Base-by-base conservation (phyloP, 2,888 invertebrate genomes). In the Catocala fraxini region DNA sequence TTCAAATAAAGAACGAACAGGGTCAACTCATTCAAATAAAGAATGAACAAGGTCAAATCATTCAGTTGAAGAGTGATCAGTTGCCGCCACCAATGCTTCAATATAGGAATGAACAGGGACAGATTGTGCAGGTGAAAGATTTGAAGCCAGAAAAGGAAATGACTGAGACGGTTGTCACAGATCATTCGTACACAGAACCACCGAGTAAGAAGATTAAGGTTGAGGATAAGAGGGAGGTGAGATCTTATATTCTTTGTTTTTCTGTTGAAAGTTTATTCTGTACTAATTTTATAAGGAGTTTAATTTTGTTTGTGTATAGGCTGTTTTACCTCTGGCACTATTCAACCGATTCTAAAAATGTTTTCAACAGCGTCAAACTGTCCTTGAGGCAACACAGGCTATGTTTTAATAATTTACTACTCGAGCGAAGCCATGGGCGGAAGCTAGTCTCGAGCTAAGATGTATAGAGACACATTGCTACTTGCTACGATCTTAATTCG, bases 1-100 rank as follows among this genome's bases (percentile, higher is more conserved):
- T 89, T 62, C 93, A 93, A 76, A 89, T 93, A 39, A 93, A 93
- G 79, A 94, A 93, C 68, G 93, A 94, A 0, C 92, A 92, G 55
- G 92, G 92, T 0, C 92, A 93, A 81, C 67, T 93, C 0, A 90
- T 93, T 65, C 93, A 93, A 63, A 85, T 93, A 10, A 92, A 93
- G 71, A 92, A 91, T 59, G 92, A 92, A 2, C 92, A 93, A 58
- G 92, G 92, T n/a, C 93, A 93, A 74, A 88, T 93, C 13, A 91
- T 93, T 69, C 92, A 92, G 15, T 59, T 93, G 57, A 93, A 93
- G 66, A 85, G 86, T 62, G 93, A 93, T 13, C 92, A 92, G 67
- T 62, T 91, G 10, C 87, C 88, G 59, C 76, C 80, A 10, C 85
- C 87, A 0, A 57, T 91, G 47, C 62, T 92, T 6, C 91, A 91